phyloP scores from a whole-genome alignment of 2,888 invertebrate genomes.

The Cantharis nigra region DNA sequence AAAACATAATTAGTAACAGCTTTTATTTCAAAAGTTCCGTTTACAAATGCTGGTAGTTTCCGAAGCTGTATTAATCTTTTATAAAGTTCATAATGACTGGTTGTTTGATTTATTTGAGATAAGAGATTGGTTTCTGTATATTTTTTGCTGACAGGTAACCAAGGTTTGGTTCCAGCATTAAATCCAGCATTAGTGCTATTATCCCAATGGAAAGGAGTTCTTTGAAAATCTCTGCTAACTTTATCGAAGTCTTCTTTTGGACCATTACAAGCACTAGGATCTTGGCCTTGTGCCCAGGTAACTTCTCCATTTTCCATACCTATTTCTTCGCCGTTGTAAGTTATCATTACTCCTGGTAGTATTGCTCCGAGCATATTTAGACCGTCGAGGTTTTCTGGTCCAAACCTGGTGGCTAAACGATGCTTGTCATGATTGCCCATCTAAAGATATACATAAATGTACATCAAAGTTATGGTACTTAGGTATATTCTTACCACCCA shows the following conservation, averaged over 20 bases:
- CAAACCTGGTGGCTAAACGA: slow-evolving; percentile 73
- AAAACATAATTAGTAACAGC: slow-evolving; percentile 17
- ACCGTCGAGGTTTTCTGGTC: slow-evolving; percentile 72
- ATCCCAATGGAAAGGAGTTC: slow-evolving; percentile 85
- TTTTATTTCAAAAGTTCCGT: neutral
- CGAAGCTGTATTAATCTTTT: neutral
- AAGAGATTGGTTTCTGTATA: slow-evolving; percentile 65
- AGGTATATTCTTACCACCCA: slow-evolving; percentile 73
- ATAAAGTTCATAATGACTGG: slow-evolving; percentile 69
- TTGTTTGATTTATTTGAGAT: slow-evolving; percentile 52
- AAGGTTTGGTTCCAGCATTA: slow-evolving; percentile 57
- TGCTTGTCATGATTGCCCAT: slow-evolving; percentile 80
- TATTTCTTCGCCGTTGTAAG: slow-evolving; percentile 87
- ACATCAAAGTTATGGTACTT: neutral
- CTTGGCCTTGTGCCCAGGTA: slow-evolving; percentile 57
- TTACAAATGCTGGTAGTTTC: neutral
- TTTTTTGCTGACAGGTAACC: slow-evolving; percentile 71
- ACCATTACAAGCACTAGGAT: slow-evolving; percentile 62
- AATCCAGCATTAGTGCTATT: slow-evolving; percentile 63
- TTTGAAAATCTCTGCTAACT: slow-evolving; percentile 72
- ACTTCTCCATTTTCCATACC: slow-evolving; percentile 68
- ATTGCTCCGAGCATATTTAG: slow-evolving; percentile 82
- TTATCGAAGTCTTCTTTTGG: slow-evolving; percentile 63
- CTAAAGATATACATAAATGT: slow-evolving; percentile 34
- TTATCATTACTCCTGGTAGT: slow-evolving; percentile 82